phyloP scores from a whole-genome alignment of 2,113 vertebrate species.

The Malurus melanocephalus region DNA sequence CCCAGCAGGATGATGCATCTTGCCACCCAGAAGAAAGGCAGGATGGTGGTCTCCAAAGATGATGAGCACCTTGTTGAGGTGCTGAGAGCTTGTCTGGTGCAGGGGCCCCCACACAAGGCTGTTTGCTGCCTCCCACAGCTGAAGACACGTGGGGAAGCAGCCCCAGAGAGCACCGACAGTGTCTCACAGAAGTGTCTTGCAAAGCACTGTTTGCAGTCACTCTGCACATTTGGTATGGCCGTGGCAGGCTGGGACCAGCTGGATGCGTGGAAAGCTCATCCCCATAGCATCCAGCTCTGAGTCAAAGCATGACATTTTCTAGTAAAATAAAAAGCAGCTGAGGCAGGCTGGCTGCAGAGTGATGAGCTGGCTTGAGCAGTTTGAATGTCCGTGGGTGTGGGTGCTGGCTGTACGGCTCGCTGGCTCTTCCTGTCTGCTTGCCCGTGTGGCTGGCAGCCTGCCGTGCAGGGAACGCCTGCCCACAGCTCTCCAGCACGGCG shows the following conservation, averaged over 20 bases:
- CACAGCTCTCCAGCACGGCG: not conserved
- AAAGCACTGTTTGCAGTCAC: not conserved
- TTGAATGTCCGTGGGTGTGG: not conserved
- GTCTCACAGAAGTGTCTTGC: not conserved
- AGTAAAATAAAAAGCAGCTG: constrained; percentile 50
- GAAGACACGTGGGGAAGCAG: not conserved
- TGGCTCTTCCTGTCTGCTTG: not conserved
- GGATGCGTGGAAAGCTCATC: not conserved
- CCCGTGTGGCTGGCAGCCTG: not conserved
- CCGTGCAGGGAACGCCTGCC: not conserved
- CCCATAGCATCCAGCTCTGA: constrained; percentile 16
- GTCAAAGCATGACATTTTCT: constrained; percentile 38
- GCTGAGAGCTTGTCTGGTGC: not conserved
- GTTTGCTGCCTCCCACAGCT: not conserved
- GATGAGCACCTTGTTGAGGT: not conserved
- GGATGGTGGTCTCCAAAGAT: not conserved
- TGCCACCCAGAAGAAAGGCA: not conserved
- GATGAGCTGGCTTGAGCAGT: not conserved
- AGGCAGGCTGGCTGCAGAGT: constrained; percentile 11
- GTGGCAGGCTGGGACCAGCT: constrained; percentile 8
- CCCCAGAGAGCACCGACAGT: accelerated
- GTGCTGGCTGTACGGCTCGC: not conserved
- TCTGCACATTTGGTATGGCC: not conserved
- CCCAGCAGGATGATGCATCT: not conserved
- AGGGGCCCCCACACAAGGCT: not conserved